Evolutionary conservation across 2,888 invertebrate genomes (phyloP), one percentile per base, ranked within the genome.

Genomic region (Cynaeus angustus): DNA sequence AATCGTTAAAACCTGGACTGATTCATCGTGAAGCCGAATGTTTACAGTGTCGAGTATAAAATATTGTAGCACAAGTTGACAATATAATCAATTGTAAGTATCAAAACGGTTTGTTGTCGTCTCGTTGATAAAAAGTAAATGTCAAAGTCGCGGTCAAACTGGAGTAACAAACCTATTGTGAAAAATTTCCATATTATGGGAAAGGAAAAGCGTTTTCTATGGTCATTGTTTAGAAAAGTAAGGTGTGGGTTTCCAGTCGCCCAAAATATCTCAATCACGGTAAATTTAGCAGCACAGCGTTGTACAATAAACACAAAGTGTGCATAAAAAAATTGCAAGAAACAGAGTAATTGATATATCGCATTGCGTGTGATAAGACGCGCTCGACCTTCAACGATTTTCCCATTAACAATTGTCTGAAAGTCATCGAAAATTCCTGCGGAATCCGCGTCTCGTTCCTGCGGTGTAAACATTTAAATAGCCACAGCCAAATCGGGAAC

Each of bases 401-500:
- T 21, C 21, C 21, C 21, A 21, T 21, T 21, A 21, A 21, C 21
- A 21, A 21, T 21, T 21, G 21, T 21, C 30, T 48, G 48, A 10
- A 48, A 21, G 33, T n/a, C 33, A 13, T 38, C 41, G 13, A n/a
- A 9, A 48, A 16, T 61, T 41, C 68, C 52, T 53, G 66, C 37
- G 48, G 21, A 21, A 21, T 21, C 21, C 21, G 21, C 21, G 69
- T 30, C 48, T 33, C 21, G 61, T 70, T 72, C 75, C 71, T 72
- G 75, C 73, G 77, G 73, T 76, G 78, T 78, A 81, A 81, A 80
- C 80, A 77, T 80, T 80, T 81, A 80, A 81, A 81, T 81, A 81
- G 81, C 79, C 80, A 79, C 79, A 79, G 80, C 81, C 79, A 80
- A 81, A 81, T 81, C 79, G 75, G 80, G 80, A n/a, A 78, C 75